Evolutionary conservation across 53 echinoderm and acorn worm genomes (phyloP).

Genomic region (Echinometra lucunter): DNA sequence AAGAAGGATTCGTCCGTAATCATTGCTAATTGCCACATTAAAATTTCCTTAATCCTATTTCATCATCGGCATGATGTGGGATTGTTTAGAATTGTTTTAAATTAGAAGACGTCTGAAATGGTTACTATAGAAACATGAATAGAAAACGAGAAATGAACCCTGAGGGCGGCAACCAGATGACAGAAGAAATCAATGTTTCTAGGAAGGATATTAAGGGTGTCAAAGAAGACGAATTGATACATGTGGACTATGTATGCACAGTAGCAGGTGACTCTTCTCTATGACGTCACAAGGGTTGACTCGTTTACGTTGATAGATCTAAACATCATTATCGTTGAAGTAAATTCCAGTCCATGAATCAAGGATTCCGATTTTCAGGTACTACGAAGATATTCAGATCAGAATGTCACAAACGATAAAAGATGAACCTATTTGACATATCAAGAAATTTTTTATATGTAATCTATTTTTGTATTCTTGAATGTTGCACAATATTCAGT

Average conservation of each 20-base stretch:
- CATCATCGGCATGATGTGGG: no score
- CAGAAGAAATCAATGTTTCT: not conserved
- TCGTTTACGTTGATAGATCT: not conserved
- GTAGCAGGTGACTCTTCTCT: not conserved
- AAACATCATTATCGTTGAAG: not conserved
- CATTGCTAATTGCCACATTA: no score
- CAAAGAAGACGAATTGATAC: conserved; percentile 5
- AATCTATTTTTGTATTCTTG: not conserved
- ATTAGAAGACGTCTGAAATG: no score
- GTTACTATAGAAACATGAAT: not conserved
- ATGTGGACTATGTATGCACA: conserved; percentile 7
- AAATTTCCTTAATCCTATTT: no score
- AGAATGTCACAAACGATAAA: not conserved
- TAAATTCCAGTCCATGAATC: not conserved
- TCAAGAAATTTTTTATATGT: not conserved
- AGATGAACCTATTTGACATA: no score
- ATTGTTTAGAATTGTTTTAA: no score
- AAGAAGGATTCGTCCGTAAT: no score
- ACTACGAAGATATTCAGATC: no score
- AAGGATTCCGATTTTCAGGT: not conserved
- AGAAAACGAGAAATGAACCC: not conserved
- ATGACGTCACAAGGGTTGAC: conserved; percentile 3
- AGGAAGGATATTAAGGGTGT: not conserved
- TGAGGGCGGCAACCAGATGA: not conserved
- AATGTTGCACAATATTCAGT: no score